Evolutionary conservation across 2,113 vertebrate genomes (phyloP), one percentile per base, ranked within the genome.

Genomic region (Diphyllodes magnificus): DNA sequence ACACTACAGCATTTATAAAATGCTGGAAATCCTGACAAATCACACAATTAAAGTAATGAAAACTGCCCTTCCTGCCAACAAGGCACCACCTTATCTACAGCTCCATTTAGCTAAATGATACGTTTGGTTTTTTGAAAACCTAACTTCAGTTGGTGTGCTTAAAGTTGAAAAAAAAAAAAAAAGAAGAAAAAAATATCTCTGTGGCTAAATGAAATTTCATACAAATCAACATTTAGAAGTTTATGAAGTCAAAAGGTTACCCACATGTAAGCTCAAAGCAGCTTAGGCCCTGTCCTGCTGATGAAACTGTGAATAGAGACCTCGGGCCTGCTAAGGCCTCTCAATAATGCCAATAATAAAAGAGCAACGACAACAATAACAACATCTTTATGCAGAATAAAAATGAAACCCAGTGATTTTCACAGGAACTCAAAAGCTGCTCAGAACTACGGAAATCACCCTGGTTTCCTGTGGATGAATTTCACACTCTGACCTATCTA

Each of bases 1-100:
- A 98, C 98, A 98, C 98, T 98, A 93, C 96, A 98, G 98, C 97
- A 97, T 98, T 98, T 98, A 97, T 75, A 95, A 98, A 98, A 98
- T 98, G 98, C 98, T 98, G 98, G 95, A 98, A 98, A 98, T 98
- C 98, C 98, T 95, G 98, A 98, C 97, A 98, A 98, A 98, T 98
- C 98, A 93, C 98, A 97, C 98, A 98, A 98, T 98, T 98, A 98
- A 98, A 98, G 97, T 98, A 98, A 98, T 98, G 98, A 98, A 98
- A 98, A 98, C 93, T 93, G 97, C 91, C 91, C 97, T 96, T 87
- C 76, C 96, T 96, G 97, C 97, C 96, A 97, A 96, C 81, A 61
- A 98, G 91, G 97, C 87, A 97, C 92, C 95, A 97, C 97, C 96
- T 97, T 96, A 95, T 92, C 94, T 93, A 86, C 96, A 96, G 96